These are phyloP conservation scores for Thecocarcelia acutangulata DNA, from an alignment of 2,888 invertebrate genomes.

Conservation along the genomic window DNA sequence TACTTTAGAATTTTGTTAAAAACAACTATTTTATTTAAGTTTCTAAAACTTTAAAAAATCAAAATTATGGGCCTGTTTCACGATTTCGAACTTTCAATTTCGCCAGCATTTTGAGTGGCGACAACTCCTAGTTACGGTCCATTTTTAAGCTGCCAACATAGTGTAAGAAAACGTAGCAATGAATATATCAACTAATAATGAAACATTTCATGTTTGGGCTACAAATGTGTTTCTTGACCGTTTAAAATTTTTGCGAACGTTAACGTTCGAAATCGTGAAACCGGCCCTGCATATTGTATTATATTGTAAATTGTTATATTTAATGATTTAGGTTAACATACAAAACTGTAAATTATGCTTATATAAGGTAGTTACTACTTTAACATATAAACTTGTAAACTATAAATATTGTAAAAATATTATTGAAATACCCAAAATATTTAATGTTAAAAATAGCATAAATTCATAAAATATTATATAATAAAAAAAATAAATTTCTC, in stretches of 20 bases:
- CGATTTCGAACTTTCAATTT: too few relatives aligned
- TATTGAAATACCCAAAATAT: slow-evolving; percentile 35
- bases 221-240: too few relatives aligned
- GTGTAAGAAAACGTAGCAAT: too few relatives aligned
- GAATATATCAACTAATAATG: too few relatives aligned
- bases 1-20: background rate
- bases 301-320: slow-evolving; percentile 37
- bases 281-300: too few relatives aligned
- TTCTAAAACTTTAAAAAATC: background rate
- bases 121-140: too few relatives aligned
- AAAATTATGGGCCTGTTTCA: too few relatives aligned
- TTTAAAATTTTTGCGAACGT: too few relatives aligned
- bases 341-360: slow-evolving; percentile 10
- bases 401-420: background rate
- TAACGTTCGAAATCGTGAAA: too few relatives aligned
- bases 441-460: slow-evolving; percentile 45
- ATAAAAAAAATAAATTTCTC: slow-evolving; percentile 39
- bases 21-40: background rate
- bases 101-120: too few relatives aligned
- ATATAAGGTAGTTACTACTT: background rate
- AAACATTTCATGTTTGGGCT: too few relatives aligned
- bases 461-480: slow-evolving; percentile 26
- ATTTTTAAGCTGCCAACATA: too few relatives aligned
- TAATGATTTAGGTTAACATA: slow-evolving; percentile 1
- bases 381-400: slow-evolving; percentile 6